phyloP scores from a whole-genome alignment of 2,888 invertebrate genomes.

The Belgica antarctica region DNA sequence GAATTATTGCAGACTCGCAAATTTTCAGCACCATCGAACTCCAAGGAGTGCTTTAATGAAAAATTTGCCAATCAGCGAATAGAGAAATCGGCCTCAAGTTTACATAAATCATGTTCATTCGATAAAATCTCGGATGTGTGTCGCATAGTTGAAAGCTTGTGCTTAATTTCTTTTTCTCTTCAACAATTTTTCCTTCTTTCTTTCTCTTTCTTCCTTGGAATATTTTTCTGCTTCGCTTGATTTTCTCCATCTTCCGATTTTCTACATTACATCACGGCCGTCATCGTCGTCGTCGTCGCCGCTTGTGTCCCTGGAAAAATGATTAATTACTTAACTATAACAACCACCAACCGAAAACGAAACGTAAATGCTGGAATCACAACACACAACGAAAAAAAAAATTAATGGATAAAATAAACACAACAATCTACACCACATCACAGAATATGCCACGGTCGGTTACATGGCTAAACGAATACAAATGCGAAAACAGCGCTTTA shows the following conservation, averaged over 20 bases:
- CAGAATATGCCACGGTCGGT: constrained; percentile 97
- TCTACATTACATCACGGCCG: background rate
- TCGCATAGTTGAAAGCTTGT: background rate
- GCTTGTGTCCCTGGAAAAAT: constrained; percentile 26
- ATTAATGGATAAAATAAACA: constrained; percentile 1
- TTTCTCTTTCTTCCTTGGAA: constrained; percentile 4
- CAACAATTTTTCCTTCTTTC: too few relatives aligned
- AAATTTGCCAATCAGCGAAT: too few relatives aligned
- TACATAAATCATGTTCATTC: constrained; percentile 6
- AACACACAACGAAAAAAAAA: too few relatives aligned
- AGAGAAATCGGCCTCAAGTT: too few relatives aligned
- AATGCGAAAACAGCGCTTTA: constrained; percentile 90
- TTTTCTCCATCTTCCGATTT: background rate
- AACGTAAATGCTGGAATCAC: too few relatives aligned
- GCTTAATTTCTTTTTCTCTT: background rate
- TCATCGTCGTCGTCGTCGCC: background rate
- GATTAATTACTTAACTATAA: constrained; percentile 36
- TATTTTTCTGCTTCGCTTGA: constrained; percentile 1
- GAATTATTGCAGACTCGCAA: background rate
- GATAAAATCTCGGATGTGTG: background rate
- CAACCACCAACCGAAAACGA: background rate
- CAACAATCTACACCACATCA: constrained; percentile 47
- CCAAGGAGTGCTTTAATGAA: constrained; percentile 9
- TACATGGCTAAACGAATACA: constrained; percentile 97
- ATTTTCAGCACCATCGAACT: background rate